Conservation (phyloP, 2,888 invertebrate genomes). For the Trilocha varians region DNA sequence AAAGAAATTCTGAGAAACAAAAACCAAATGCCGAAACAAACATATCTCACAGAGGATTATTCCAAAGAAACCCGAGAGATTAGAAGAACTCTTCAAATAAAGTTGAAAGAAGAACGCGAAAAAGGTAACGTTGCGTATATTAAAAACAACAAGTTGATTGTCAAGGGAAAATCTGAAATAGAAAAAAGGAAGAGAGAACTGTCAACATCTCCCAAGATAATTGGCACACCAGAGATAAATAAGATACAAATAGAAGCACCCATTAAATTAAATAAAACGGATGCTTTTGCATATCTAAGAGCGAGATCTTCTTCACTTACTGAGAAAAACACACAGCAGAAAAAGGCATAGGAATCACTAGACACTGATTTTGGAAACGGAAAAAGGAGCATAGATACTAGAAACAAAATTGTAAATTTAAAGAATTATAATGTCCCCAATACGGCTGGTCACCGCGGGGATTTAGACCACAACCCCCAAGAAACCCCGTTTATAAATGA, state of each 20-base stretch:
- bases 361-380: conserved; percentile 6
- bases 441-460: conserved; percentile 14
- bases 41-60: conserved; percentile 11
- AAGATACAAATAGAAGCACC: conserved; percentile 6
- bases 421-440: conserved; percentile 4
- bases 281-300: conserved; percentile 9
- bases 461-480: conserved; percentile 10
- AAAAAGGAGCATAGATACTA: no score
- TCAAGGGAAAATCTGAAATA: neutral
- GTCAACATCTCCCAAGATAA: conserved; percentile 7
- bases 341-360: conserved; percentile 7
- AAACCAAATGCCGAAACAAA: conserved; percentile 5
- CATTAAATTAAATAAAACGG: conserved; percentile 7
- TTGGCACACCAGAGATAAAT: neutral
- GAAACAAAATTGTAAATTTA: neutral
- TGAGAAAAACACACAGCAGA: conserved; percentile 6
- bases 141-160: conserved; percentile 7
- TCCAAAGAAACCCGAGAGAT: conserved; percentile 9
- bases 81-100: conserved; percentile 7
- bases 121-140: conserved; percentile 9
- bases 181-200: conserved; percentile 8
- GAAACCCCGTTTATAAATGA: neutral
- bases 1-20: conserved; percentile 10
- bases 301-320: conserved; percentile 5
- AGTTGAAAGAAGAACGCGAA: conserved; percentile 8